These are phyloP conservation scores for Linepithema humile DNA, from an alignment of 1,140 invertebrate species.

Conservation along the genomic window DNA sequence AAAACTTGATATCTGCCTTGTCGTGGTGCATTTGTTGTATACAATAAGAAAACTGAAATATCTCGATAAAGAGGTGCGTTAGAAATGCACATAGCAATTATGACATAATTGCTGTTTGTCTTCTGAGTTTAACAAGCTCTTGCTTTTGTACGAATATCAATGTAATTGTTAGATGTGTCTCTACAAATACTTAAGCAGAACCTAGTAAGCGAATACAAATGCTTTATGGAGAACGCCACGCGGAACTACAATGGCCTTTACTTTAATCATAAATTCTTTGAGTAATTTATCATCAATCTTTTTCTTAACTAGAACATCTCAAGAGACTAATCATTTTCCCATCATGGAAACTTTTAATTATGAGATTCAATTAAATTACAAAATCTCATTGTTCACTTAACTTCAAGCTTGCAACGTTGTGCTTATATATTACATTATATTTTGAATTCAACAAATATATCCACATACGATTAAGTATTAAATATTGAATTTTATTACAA, in stretches of 20 bases:
- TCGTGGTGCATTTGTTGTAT: conserved; percentile 4
- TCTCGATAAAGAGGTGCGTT: conserved; percentile 34
- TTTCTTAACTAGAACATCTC: not conserved
- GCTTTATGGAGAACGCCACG: not conserved
- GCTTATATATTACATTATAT: too few species aligned
- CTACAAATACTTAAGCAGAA: not conserved
- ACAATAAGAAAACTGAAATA: conserved; percentile 16
- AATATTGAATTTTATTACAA: too few species aligned
- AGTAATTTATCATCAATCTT: not conserved
- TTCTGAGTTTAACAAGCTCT: conserved; percentile 39
- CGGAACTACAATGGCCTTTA: not conserved
- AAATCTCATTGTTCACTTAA: too few species aligned
- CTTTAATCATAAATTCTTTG: not conserved
- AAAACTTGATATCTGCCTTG: not conserved
- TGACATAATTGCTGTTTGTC: conserved; percentile 25
- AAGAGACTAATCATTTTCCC: not conserved
- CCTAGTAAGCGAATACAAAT: not conserved
- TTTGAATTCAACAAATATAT: too few species aligned
- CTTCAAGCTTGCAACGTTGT: too few species aligned
- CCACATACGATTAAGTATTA: too few species aligned
- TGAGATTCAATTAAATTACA: too few species aligned
- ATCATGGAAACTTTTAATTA: too few species aligned
- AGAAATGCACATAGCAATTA: conserved; percentile 10
- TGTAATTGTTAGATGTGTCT: conserved; percentile 32
- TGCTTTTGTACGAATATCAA: conserved; percentile 23